These are phyloP conservation scores for Melanotus villosus DNA, from an alignment of 2,888 invertebrate species.

Conservation along the genomic window DNA sequence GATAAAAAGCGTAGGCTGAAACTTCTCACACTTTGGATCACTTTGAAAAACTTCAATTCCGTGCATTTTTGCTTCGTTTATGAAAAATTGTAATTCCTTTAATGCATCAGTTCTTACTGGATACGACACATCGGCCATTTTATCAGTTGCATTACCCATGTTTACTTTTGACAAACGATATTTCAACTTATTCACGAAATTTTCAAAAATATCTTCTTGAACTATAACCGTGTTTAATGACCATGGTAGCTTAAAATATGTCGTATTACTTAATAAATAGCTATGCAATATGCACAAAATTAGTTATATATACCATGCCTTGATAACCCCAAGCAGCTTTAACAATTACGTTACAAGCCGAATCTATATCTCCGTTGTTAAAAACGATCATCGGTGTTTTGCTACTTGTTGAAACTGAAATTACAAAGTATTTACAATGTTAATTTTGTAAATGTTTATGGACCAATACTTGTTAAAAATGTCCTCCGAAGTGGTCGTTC, in stretches of 20 bases:
- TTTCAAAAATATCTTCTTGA: constrained; percentile 70
- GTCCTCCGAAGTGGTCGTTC: constrained; percentile 42
- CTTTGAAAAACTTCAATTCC: constrained; percentile 59
- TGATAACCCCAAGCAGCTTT: constrained; percentile 71
- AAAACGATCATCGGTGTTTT: constrained; percentile 69
- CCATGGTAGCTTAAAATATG: constrained; percentile 67
- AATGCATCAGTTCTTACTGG: constrained; percentile 61
- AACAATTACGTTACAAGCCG: constrained; percentile 70
- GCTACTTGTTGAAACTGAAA: constrained; percentile 24
- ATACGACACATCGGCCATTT: constrained; percentile 68
- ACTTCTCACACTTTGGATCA: constrained; percentile 34
- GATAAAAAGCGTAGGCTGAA: constrained; percentile 61
- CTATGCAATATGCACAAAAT: background rate
- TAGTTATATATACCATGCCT: constrained; percentile 68
- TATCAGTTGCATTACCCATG: constrained; percentile 66
- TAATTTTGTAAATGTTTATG: background rate
- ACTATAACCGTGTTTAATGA: constrained; percentile 69
- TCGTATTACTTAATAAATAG: background rate
- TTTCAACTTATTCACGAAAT: constrained; percentile 68
- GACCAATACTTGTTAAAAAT: constrained; percentile 22
- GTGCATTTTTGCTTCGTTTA: constrained; percentile 54
- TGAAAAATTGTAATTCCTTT: constrained; percentile 53
- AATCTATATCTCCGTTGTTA: constrained; percentile 72
- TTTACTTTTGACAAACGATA: constrained; percentile 59
- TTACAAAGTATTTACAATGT: background rate